phyloP scores from a whole-genome alignment of 2,888 invertebrate species.

The Diplolepis rosae region DNA sequence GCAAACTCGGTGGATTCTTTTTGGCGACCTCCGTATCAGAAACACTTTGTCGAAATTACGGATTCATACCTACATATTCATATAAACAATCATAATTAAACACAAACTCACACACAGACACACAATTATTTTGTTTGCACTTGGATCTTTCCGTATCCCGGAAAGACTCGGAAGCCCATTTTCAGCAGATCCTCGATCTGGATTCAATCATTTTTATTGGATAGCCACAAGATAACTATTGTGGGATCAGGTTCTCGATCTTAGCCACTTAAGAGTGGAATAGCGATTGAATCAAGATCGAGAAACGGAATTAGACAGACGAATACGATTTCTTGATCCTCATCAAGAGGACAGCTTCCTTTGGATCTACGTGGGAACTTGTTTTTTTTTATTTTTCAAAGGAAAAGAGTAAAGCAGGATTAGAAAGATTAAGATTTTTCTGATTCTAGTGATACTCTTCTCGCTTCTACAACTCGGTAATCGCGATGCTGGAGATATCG shows the following conservation, averaged over 20 bases:
- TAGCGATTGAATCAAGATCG: slow-evolving; percentile 18
- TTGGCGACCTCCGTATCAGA: slow-evolving; percentile 43
- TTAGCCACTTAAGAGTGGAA: slow-evolving; percentile 10
- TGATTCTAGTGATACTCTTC: not conserved
- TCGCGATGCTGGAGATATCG: not conserved
- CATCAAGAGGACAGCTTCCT: slow-evolving; percentile 4
- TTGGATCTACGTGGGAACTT: slow-evolving; percentile 22
- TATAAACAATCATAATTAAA: not conserved
- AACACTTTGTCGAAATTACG: not conserved
- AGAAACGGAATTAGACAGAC: not conserved
- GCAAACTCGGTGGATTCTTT: slow-evolving; percentile 60
- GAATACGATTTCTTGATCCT: slow-evolving; percentile 2
- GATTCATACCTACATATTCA: not conserved
- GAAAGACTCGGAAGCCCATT: slow-evolving; percentile 13
- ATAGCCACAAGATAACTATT: not conserved
- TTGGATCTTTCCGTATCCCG: slow-evolving; percentile 11
- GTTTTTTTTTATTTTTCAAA: not conserved
- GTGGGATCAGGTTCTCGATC: slow-evolving; percentile 16
- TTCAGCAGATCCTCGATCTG: slow-evolving; percentile 16
- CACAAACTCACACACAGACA: not conserved
- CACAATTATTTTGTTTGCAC: not conserved
- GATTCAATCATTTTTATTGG: too few species aligned
- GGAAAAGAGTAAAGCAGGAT: not conserved
- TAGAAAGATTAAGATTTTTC: not conserved
- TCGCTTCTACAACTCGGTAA: not conserved